phyloP scores from a whole-genome alignment of 2,113 vertebrate species.

The Spea multiplicata region DNA sequence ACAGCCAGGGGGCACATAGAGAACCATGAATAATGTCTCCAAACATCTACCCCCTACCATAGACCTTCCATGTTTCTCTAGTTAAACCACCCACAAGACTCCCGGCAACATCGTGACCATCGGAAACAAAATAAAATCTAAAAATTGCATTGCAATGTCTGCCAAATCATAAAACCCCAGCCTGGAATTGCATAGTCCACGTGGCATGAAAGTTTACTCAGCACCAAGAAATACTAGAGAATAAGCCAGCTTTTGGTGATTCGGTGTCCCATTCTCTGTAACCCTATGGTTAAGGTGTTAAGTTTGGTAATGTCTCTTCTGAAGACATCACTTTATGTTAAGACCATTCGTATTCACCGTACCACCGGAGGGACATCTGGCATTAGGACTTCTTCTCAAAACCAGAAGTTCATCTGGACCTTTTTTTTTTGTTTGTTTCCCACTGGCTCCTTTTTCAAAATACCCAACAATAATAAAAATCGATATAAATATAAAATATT shows the following conservation, averaged over 20 bases:
- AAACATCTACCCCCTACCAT: not conserved
- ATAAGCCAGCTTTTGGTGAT: not conserved
- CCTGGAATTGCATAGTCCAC: constrained; percentile 67
- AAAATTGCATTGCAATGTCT: constrained; percentile 21
- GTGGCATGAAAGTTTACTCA: constrained; percentile 50
- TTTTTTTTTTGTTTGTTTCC: no score
- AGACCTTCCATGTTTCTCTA: not conserved
- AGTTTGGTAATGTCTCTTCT: no score
- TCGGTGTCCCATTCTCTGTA: not conserved
- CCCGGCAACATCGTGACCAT: not conserved
- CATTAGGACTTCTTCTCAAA: no score
- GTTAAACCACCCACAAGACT: not conserved
- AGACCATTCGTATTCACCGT: no score
- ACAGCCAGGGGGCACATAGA: constrained; percentile 48
- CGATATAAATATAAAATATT: no score
- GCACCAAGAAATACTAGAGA: constrained; percentile 50
- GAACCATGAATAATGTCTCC: constrained; percentile 49
- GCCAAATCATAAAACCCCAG: constrained; percentile 34
- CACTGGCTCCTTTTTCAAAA: no score
- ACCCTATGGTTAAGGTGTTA: no score
- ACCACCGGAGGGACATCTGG: not conserved
- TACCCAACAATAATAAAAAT: no score
- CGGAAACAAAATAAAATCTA: not conserved
- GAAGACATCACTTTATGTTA: no score
- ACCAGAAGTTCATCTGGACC: no score